Percentiles rank a stretch among this genome's conserved stretches.
Evolutionary conservation across 2,888 invertebrate genomes (phyloP).

Genomic region (Nephrocerus scutellatus): DNA sequence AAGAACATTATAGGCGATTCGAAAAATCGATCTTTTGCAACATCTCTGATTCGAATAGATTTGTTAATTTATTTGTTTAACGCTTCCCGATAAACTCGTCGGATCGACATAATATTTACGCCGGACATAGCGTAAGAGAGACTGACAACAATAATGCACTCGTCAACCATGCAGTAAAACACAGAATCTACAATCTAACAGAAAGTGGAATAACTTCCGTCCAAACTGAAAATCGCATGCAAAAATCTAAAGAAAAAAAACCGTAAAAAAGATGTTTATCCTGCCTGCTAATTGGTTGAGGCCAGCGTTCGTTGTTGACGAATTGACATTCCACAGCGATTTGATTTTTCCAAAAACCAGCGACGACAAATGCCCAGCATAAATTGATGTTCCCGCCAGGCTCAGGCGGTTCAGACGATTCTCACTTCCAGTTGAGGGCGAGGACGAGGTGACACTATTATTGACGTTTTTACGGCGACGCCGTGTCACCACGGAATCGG

Average conservation of each 20-base stretch:
- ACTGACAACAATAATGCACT: no score
- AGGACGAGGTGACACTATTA: conserved; percentile 31
- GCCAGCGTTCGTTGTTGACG: conserved; percentile 65
- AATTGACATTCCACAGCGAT: conserved; percentile 76
- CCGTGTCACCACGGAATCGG: conserved; percentile 44
- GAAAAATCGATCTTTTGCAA: no score
- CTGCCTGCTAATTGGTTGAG: conserved; percentile 76
- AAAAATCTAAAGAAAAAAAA: not conserved
- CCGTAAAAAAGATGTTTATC: conserved; percentile 23
- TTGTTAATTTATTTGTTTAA: no score
- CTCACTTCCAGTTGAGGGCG: conserved; percentile 34
- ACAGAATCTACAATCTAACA: no score
- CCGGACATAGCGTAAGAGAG: no score
- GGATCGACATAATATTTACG: no score
- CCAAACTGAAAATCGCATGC: no score
- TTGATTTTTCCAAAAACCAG: conserved; percentile 81
- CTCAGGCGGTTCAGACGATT: conserved; percentile 44
- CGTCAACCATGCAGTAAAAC: no score
- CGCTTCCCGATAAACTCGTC: no score
- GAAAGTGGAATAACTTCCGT: no score
- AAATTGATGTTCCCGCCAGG: conserved; percentile 44
- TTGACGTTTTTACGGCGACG: conserved; percentile 42
- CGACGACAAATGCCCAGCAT: conserved; percentile 43
- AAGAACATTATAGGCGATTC: no score
- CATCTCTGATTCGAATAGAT: no score